These are phyloP conservation scores for Sisor rabdophorus DNA, from an alignment of 2,113 vertebrate genomes.

Conservation along the genomic window DNA sequence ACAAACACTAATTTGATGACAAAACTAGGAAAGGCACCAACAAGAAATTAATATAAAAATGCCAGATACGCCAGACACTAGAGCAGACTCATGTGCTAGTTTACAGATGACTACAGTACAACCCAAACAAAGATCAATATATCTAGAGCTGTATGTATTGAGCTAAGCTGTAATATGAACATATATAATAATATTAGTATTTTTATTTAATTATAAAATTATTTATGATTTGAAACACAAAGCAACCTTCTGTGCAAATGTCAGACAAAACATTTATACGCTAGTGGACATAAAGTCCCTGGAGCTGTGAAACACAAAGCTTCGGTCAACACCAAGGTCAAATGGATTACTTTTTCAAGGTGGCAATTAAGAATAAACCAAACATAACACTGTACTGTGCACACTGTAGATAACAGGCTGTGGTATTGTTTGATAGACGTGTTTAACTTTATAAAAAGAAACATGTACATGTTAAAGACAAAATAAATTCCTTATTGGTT, in stretches of 20 bases:
- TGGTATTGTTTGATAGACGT: constrained; percentile 46
- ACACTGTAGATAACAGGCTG: constrained; percentile 49
- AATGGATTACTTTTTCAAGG: constrained; percentile 47
- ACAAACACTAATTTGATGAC: constrained; percentile 27
- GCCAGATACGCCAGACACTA: constrained; percentile 40
- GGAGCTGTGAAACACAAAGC: constrained; percentile 40
- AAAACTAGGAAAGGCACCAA: constrained; percentile 43
- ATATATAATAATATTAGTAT: too few species aligned
- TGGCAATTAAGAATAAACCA: constrained; percentile 51
- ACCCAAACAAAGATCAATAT: constrained; percentile 1
- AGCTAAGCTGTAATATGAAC: too few species aligned
- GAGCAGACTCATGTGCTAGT: not conserved
- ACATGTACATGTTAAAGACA: constrained; percentile 1
- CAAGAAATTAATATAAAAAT: constrained; percentile 31
- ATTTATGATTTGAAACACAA: not conserved
- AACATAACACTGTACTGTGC: constrained; percentile 47
- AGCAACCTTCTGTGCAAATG: not conserved
- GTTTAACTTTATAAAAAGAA: constrained; percentile 20
- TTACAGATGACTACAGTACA: not conserved
- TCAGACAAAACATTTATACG: constrained; percentile 28
- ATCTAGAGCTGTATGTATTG: not conserved
- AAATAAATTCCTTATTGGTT: not conserved
- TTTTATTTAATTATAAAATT: not conserved
- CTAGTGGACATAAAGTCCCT: constrained; percentile 24
- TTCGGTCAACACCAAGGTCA: constrained; percentile 51